These are phyloP conservation scores for Octodonta nipae DNA, from an alignment of 2,888 invertebrate species.

Conservation along the genomic window DNA sequence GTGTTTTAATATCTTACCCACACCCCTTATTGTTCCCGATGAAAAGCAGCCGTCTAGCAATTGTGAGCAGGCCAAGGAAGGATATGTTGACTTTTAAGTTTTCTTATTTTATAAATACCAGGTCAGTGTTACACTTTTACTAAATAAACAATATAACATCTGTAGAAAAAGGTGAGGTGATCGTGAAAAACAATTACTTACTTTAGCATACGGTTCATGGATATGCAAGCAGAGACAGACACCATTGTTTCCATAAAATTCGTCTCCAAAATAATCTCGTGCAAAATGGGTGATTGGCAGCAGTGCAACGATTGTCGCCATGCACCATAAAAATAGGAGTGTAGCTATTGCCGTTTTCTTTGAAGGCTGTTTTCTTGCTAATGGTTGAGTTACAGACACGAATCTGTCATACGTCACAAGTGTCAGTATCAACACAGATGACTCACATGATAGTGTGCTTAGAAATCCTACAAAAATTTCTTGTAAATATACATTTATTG, in stretches of 20 bases:
- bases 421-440: constrained; percentile 45
- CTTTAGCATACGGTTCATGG: constrained; percentile 46
- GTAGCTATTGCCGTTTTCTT: constrained; percentile 37
- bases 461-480: constrained; percentile 43
- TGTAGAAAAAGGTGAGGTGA: no score
- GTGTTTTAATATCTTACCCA: no score
- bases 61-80: no score
- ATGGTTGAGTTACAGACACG: constrained; percentile 43
- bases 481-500: no score
- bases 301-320: constrained; percentile 37
- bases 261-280: constrained; percentile 39
- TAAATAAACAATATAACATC: no score
- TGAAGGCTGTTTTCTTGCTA: constrained; percentile 36
- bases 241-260: constrained; percentile 47
- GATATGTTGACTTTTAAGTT: not conserved
- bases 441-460: constrained; percentile 47
- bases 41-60: no score
- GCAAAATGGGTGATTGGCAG: constrained; percentile 37
- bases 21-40: no score
- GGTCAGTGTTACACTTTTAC: no score
- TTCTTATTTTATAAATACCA: no score
- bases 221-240: constrained; percentile 47
- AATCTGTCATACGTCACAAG: constrained; percentile 50
- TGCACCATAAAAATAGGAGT: constrained; percentile 38
- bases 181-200: no score